These are phyloP conservation scores for Rhyacophila brunnea DNA, from an alignment of 1,140 invertebrate genomes.

Conservation along the genomic window DNA sequence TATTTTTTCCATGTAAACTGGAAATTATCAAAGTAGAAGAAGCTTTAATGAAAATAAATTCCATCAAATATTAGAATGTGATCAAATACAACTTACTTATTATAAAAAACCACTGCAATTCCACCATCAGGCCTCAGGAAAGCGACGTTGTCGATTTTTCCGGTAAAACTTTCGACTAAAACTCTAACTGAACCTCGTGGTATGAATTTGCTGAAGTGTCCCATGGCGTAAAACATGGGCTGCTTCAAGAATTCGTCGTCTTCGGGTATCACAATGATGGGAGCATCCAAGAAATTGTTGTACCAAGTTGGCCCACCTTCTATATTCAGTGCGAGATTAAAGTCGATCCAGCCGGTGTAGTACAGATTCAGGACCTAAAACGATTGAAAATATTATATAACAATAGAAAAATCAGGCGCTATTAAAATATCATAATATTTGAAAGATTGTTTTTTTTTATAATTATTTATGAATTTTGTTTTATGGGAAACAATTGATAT, in stretches of 20 bases:
- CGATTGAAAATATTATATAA: too few relatives aligned
- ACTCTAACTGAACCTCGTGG: constrained; percentile 59
- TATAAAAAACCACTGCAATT: constrained; percentile 60
- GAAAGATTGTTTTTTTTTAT: too few relatives aligned
- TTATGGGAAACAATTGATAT: too few relatives aligned
- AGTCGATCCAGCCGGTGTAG: constrained; percentile 80
- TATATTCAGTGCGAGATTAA: constrained; percentile 81
- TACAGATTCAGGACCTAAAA: constrained; percentile 69
- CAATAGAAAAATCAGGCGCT: too few relatives aligned
- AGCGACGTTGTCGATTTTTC: constrained; percentile 41
- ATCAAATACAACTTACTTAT: constrained; percentile 55
- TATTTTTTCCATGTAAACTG: background rate
- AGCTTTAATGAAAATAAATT: background rate
- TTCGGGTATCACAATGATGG: constrained; percentile 71
- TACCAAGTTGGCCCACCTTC: constrained; percentile 81
- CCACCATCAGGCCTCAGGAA: constrained; percentile 51
- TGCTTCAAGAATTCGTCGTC: constrained; percentile 81
- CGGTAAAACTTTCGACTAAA: constrained; percentile 35
- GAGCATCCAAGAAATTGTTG: constrained; percentile 72
- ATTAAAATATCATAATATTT: too few relatives aligned
- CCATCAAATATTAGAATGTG: background rate
- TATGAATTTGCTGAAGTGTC: constrained; percentile 84
- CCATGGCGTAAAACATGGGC: constrained; percentile 83
- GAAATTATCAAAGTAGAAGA: background rate
- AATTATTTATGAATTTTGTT: too few relatives aligned